Conservation (phyloP, 1,140 invertebrate species). For the Diachasma alloeum region DNA sequence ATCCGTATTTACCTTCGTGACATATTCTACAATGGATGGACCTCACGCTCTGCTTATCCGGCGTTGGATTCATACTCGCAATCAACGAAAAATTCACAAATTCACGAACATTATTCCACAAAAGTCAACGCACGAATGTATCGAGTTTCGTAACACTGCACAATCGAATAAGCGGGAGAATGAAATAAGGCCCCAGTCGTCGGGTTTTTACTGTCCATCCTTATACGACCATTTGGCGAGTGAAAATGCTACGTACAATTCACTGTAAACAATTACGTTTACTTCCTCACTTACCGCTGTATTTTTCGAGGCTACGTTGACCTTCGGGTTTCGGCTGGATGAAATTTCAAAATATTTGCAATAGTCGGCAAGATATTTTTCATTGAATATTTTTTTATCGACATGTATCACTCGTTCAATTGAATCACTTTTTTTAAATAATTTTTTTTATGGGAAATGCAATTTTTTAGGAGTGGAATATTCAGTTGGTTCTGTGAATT, state of each 20-base stretch:
- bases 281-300: not conserved
- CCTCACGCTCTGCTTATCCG: slow-evolving; percentile 25
- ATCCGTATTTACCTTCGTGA: slow-evolving; percentile 44
- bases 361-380: not conserved
- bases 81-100: not conserved
- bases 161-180: not conserved
- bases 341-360: not conserved
- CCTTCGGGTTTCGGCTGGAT: not conserved
- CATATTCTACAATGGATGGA: slow-evolving; percentile 44
- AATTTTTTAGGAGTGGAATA: no score
- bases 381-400: no score
- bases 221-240: slow-evolving; percentile 2
- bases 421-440: no score
- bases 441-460: no score
- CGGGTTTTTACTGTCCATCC: not conserved
- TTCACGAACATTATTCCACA: not conserved
- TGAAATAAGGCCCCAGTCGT: not conserved
- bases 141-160: not conserved
- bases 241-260: not conserved
- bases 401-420: no score
- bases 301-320: not conserved
- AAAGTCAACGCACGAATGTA: not conserved
- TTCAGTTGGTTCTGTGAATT: no score
- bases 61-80: not conserved
- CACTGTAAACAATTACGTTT: slow-evolving; percentile 1